Evolutionary conservation across 2,888 invertebrate species (phyloP).

Genomic region (Harpagoxenus sublaevis): DNA sequence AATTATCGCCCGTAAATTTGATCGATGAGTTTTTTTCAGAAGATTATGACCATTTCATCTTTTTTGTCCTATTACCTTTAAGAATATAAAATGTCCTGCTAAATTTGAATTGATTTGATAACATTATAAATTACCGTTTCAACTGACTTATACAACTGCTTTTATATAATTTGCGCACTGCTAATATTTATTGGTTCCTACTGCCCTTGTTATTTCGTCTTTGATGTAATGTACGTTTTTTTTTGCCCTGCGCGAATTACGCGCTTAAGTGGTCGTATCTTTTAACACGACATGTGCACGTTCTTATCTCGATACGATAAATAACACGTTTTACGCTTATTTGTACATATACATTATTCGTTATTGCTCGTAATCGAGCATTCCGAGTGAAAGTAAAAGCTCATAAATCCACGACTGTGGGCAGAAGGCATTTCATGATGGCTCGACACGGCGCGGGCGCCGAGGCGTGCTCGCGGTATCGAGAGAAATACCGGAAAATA

Average conservation of each 20-base stretch:
- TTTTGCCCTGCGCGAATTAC: neutral
- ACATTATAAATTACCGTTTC: neutral
- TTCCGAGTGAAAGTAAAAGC: slow-evolving; percentile 39
- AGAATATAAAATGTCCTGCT: neutral
- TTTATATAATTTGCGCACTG: neutral
- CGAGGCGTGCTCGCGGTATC: neutral
- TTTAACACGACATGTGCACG: neutral
- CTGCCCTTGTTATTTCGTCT: neutral
- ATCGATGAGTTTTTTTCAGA: neutral
- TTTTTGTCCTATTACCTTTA: neutral
- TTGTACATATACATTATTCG: neutral
- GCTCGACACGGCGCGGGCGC: neutral
- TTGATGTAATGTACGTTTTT: neutral
- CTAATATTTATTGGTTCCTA: neutral
- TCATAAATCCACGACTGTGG: slow-evolving; percentile 17
- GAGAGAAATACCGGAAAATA: neutral
- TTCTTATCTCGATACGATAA: neutral
- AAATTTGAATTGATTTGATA: neutral
- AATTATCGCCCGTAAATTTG: neutral
- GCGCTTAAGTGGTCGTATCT: neutral
- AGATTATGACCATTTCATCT: neutral
- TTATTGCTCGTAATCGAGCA: slow-evolving; percentile 37
- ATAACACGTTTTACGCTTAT: neutral
- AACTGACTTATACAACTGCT: neutral
- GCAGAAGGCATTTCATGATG: slow-evolving; percentile 19